Percentiles rank a stretch among this genome's conserved stretches.
phyloP scores from a whole-genome alignment of 2,888 invertebrate genomes.

The Balanococcus diminutus region DNA sequence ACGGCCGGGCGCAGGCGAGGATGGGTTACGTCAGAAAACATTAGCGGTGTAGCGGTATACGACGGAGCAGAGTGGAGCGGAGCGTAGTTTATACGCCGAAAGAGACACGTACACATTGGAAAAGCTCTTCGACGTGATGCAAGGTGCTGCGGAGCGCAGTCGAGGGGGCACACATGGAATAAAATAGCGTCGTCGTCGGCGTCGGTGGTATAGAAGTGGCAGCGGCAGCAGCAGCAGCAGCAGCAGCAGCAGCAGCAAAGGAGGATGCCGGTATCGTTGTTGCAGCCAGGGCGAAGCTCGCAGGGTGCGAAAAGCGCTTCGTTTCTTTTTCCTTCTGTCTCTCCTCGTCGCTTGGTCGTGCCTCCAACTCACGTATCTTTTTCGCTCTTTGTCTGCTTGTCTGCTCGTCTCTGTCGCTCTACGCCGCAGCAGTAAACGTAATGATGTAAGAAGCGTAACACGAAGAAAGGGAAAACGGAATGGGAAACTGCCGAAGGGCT shows the following conservation, averaged over 20 bases:
- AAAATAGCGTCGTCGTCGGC: too few species aligned
- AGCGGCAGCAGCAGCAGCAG: too few species aligned
- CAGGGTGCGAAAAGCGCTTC: slow-evolving; percentile 24
- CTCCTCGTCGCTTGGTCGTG: background rate
- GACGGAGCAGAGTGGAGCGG: background rate
- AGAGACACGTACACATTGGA: background rate
- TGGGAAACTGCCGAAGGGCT: background rate
- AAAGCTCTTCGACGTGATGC: background rate
- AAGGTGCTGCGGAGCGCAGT: background rate
- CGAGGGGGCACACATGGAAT: too few species aligned
- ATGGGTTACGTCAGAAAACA: slow-evolving; percentile 2
- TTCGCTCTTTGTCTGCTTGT: background rate
- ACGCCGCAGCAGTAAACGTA: slow-evolving; percentile 39
- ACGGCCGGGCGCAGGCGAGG: background rate
- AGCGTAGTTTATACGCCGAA: slow-evolving; percentile 20
- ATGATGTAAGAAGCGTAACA: slow-evolving; percentile 47
- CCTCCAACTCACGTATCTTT: background rate
- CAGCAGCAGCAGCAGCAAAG: background rate
- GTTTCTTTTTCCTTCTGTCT: background rate
- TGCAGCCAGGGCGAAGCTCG: background rate
- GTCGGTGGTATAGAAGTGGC: too few species aligned
- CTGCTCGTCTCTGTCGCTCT: background rate
- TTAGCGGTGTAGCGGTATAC: slow-evolving; percentile 10
- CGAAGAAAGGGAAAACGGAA: slow-evolving; percentile 21
- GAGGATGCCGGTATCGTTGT: slow-evolving; percentile 4